Conservation (phyloP, 2,113 vertebrate species). For the Dinomys branickii region DNA sequence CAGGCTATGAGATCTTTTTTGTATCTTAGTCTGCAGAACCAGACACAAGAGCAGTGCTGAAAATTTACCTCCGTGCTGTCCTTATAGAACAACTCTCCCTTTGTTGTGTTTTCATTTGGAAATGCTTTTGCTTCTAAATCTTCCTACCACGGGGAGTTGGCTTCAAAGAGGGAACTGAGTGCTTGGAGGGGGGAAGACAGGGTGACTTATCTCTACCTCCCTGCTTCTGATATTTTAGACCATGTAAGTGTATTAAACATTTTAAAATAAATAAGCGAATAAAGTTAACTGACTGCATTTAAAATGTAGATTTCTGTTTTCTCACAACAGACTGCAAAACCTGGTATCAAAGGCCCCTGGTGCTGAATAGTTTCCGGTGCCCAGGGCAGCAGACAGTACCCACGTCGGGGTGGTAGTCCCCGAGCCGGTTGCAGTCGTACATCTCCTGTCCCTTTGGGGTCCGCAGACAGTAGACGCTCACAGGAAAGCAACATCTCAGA, state of each 20-base stretch:
- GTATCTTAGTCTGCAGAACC: neutral
- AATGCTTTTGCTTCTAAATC: neutral
- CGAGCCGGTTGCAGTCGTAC: conserved; percentile 88
- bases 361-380: neutral
- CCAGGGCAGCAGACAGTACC: conserved; percentile 69
- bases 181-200: neutral
- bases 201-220: neutral
- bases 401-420: conserved; percentile 80
- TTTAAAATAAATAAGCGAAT: neutral
- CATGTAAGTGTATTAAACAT: neutral
- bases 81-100: neutral
- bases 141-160: neutral
- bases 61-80: neutral
- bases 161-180: neutral
- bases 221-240: neutral
- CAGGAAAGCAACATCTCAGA: conserved; percentile 83
- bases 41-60: neutral
- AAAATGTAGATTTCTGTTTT: neutral
- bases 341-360: neutral
- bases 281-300: neutral
- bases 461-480: conserved; percentile 87
- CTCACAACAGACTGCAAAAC: neutral
- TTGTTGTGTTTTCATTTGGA: neutral
- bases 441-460: conserved; percentile 82
- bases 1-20: neutral